phyloP scores from a whole-genome alignment of 1,140 invertebrate species.

The Batillaria attramentaria region DNA sequence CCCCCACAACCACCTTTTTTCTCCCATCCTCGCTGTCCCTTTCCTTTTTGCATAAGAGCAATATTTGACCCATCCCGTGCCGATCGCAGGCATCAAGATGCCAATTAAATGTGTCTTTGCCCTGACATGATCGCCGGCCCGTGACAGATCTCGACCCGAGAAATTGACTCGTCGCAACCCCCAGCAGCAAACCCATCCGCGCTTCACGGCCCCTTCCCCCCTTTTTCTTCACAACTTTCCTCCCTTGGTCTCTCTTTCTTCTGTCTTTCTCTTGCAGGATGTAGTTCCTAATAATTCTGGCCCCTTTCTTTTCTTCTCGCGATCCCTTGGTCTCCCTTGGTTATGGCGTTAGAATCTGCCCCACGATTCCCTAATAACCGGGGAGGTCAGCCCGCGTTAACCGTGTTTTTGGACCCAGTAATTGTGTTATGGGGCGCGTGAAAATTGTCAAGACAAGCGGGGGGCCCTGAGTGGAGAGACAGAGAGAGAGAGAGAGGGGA shows the following conservation, averaged over 20 bases:
- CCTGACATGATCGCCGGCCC: conserved; percentile 19
- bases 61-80: conserved; percentile 33
- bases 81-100: conserved; percentile 27
- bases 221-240: not conserved
- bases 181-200: not conserved
- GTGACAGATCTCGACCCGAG: conserved; percentile 18
- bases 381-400: conserved; percentile 32
- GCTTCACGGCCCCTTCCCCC: not conserved
- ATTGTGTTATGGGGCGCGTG: conserved; percentile 30
- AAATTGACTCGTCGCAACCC: conserved; percentile 19
- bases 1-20: too few relatives aligned
- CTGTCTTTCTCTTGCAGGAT: not conserved
- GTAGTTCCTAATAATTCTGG: conserved; percentile 6
- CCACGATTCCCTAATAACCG: conserved; percentile 26
- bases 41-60: conserved; percentile 28
- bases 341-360: conserved; percentile 37
- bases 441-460: conserved; percentile 30
- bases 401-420: conserved; percentile 29
- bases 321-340: not conserved
- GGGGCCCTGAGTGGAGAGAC: too few relatives aligned
- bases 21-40: not conserved
- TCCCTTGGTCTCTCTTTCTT: not conserved
- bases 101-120: conserved; percentile 30
- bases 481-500: too few relatives aligned
- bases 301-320: not conserved